Base-by-base conservation (phyloP, 1,140 invertebrate species). In the Acromyrmex heyeri region DNA sequence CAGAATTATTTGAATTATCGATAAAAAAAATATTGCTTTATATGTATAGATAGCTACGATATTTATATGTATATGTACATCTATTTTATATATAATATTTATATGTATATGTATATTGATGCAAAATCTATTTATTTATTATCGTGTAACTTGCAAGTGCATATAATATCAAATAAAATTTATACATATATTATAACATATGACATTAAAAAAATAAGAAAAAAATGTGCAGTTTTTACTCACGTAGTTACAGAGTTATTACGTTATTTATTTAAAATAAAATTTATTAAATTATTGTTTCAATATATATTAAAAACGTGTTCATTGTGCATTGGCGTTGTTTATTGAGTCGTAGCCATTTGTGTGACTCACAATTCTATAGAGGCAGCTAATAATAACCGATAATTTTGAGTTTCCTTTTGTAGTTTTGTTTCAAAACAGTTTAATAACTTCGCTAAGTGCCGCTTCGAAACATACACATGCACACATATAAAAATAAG, bases 371-470 rank as follows among this genome's bases (percentile, higher is more conserved):
- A 57, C 27, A 57, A n/a, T 55, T 53, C 14, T 77, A 38, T 38
- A 14, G 1, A 62, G 44, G 44, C 2, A 14, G 14, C 16, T 69
- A 44, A 55, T n/a, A 70, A 70, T 81, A 24, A 48, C 24, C 21
- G 21, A 55, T 70, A 70, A 70, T 70, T 6, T 57, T 5, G 14
- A 14, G 3, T 24, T 69, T 55, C 14, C n/a, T 8, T 55, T 55
- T n/a, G 27, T 53, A n/a, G 12, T 24, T 38, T 8, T 12, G 0
- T 83, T 75, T 75, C 69, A 75, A 83, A 82, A 75, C 38, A 73
- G 57, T 73, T 72, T 48, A 61, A 82, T 61, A 21, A 38, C 18
- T 82, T 34, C 7, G 53, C 4, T 55, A 83, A 30, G 16, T 21
- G 4, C 8, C 10, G 34, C 5, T 67, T 62, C n/a, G 7, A 38